Conservation (phyloP, 2,113 vertebrate genomes). For the Passerina amoena region DNA sequence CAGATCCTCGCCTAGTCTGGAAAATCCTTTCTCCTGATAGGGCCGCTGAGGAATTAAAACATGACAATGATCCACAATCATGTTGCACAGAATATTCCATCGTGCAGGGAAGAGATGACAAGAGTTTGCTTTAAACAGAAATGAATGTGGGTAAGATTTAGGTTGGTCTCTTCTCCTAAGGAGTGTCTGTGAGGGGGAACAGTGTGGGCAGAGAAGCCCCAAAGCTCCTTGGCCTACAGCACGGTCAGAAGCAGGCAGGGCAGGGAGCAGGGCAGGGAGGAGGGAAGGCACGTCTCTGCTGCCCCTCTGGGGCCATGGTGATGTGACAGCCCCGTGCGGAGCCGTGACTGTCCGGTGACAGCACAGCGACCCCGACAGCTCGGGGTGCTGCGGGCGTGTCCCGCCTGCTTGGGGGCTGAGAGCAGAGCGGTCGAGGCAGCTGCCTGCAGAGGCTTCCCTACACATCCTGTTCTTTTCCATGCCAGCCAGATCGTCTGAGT, state of each 20-base stretch:
- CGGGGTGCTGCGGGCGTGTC: neutral
- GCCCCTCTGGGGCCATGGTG: neutral
- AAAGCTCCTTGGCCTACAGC: neutral
- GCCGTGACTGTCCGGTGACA: neutral
- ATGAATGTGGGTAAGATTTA: neutral
- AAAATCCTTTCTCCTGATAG: neutral
- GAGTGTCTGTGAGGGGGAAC: neutral
- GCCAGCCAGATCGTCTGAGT: neutral
- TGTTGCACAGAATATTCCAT: neutral
- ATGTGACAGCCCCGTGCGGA: slow-evolving; percentile 11
- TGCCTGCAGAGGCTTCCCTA: neutral
- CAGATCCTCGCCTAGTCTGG: neutral
- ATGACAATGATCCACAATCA: neutral
- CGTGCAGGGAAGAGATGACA: neutral
- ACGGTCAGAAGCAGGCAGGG: neutral
- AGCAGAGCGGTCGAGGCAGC: neutral
- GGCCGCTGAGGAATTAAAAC: neutral
- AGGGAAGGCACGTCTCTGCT: neutral
- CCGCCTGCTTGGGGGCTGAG: neutral
- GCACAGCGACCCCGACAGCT: neutral
- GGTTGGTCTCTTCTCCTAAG: neutral
- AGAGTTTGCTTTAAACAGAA: neutral
- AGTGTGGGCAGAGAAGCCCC: neutral
- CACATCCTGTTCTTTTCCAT: slow-evolving; percentile 1
- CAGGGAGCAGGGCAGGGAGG: neutral